These are phyloP conservation scores for Melierax canorus DNA, from an alignment of 2,113 vertebrate species.

Conservation along the genomic window DNA sequence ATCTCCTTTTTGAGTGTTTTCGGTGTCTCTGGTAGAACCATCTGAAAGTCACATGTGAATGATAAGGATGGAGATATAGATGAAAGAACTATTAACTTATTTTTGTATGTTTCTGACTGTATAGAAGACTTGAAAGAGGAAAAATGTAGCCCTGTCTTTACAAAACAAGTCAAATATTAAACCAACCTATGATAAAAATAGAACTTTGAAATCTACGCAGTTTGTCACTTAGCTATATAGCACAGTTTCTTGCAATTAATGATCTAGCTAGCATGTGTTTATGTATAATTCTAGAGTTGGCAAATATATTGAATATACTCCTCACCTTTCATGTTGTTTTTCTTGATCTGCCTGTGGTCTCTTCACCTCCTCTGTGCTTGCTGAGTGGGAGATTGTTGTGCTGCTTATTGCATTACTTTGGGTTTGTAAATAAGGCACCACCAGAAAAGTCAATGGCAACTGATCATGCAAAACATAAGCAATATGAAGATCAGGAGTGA, in stretches of 20 bases:
- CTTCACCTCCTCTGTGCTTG: not conserved
- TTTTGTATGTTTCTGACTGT: not conserved
- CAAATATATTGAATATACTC: not conserved
- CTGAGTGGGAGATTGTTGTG: not conserved
- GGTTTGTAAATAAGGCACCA: conserved; percentile 5
- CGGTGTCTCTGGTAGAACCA: not conserved
- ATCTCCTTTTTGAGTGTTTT: not conserved
- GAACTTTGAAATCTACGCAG: not conserved
- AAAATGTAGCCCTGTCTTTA: not conserved
- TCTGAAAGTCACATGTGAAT: not conserved
- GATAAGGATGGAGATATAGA: not conserved
- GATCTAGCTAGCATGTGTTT: not conserved
- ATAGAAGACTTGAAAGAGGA: not conserved
- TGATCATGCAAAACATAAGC: not conserved
- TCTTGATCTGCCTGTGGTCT: conserved; percentile 34
- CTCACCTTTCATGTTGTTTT: conserved; percentile 65
- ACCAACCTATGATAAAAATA: not conserved
- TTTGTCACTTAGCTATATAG: not conserved
- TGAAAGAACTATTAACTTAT: not conserved
- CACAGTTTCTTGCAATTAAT: not conserved
- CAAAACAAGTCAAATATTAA: not conserved
- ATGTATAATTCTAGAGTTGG: not conserved
- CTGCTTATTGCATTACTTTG: not conserved
- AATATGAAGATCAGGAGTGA: not conserved
- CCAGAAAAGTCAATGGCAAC: not conserved